Conservation (phyloP, 2,113 vertebrate genomes). For the Dicentrarchus labrax region DNA sequence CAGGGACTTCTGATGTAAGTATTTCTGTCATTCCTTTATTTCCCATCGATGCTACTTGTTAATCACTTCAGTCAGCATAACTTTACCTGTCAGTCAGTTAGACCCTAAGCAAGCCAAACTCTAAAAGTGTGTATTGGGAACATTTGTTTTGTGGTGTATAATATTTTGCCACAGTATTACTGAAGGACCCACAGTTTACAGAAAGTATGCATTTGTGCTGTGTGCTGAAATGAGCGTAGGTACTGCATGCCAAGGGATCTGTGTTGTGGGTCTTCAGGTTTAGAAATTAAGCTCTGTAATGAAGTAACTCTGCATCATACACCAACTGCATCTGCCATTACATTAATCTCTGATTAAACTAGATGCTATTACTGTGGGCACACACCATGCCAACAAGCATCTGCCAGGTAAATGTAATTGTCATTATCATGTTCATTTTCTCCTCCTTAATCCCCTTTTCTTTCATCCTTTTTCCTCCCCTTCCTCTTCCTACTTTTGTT, state of each 20-base stretch:
- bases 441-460: not conserved
- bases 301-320: slow-evolving; percentile 1
- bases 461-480: not conserved
- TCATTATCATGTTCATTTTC: not conserved
- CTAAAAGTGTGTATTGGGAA: no score
- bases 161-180: no score
- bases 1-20: not conserved
- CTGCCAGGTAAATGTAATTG: slow-evolving; percentile 17
- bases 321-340: not conserved
- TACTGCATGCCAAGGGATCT: not conserved
- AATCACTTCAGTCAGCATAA: not conserved
- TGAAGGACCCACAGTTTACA: not conserved
- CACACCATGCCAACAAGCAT: slow-evolving; percentile 19
- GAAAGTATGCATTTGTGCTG: no score
- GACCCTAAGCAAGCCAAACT: not conserved
- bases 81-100: not conserved
- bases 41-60: not conserved
- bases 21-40: not conserved
- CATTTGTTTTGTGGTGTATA: no score
- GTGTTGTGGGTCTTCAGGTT: not conserved
- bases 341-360: slow-evolving; percentile 22
- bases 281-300: slow-evolving; percentile 5
- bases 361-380: not conserved
- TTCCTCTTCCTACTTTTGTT: not conserved
- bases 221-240: not conserved